phyloP scores from a whole-genome alignment of 1,140 invertebrate genomes.

The Drosophila leontia region DNA sequence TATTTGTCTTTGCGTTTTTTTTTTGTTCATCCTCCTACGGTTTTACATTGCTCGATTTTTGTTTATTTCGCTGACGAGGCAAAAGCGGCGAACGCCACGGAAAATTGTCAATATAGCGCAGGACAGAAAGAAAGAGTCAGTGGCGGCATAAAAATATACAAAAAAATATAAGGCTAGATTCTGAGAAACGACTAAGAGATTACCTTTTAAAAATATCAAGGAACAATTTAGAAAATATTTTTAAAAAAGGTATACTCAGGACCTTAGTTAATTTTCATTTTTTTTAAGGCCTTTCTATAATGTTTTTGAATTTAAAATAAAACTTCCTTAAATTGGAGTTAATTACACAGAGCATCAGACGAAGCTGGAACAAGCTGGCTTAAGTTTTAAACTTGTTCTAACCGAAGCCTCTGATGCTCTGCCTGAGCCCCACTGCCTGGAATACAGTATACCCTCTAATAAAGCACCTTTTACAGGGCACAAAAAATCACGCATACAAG shows the following conservation, averaged over 20 bases:
- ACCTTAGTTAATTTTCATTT: not conserved
- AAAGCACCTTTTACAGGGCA: not conserved
- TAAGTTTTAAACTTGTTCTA: not conserved
- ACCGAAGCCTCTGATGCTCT: too few species aligned
- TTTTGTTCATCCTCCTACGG: slow-evolving; percentile 3
- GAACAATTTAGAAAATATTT: not conserved
- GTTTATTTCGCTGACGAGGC: slow-evolving; percentile 84
- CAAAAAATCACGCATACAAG: slow-evolving; percentile 39
- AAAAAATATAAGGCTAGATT: not conserved
- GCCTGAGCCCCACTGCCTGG: not conserved
- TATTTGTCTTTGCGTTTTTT: slow-evolving; percentile 71
- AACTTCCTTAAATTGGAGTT: not conserved
- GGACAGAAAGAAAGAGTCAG: slow-evolving; percentile 12
- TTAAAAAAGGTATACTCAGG: not conserved
- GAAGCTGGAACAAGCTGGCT: not conserved
- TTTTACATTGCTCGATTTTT: slow-evolving; percentile 74
- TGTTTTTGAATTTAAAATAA: not conserved
- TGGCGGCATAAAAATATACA: slow-evolving; percentile 55
- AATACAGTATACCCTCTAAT: not conserved
- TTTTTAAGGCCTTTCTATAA: not conserved
- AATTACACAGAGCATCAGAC: not conserved
- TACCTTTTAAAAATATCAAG: not conserved
- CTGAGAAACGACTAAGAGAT: not conserved
- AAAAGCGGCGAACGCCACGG: slow-evolving; percentile 67
- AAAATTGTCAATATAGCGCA: slow-evolving; percentile 76